These are phyloP conservation scores for Lepetodrilus schrolli DNA, from an alignment of 2,888 invertebrate genomes.

Conservation along the genomic window DNA sequence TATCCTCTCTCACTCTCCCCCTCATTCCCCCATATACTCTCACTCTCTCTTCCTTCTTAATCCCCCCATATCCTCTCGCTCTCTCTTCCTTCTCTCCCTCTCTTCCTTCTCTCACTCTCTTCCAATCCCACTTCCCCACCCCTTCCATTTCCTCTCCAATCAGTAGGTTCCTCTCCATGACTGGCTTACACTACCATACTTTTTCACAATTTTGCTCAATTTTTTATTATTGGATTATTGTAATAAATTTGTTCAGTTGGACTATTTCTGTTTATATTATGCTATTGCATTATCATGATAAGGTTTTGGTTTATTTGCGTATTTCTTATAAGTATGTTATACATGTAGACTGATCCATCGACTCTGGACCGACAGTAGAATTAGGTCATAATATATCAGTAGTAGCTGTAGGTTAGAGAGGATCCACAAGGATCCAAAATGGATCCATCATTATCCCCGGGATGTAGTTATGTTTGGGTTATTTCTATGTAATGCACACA, in stretches of 20 bases:
- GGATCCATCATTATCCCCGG: too few relatives aligned
- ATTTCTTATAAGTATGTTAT: neutral
- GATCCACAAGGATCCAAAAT: too few relatives aligned
- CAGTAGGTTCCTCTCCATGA: neutral
- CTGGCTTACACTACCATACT: neutral
- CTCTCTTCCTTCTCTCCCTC: neutral
- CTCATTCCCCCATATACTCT: too few relatives aligned
- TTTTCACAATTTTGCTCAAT: constrained; percentile 25
- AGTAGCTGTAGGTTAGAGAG: too few relatives aligned
- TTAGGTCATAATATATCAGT: too few relatives aligned
- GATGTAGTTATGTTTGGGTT: too few relatives aligned
- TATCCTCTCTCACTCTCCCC: too few relatives aligned
- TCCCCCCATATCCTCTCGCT: too few relatives aligned
- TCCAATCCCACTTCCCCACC: neutral
- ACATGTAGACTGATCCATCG: neutral
- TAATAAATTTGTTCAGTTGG: constrained; percentile 22
- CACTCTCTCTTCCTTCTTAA: too few relatives aligned
- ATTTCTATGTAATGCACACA: too few relatives aligned
- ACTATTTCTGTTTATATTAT: constrained; percentile 14
- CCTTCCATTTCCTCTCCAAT: neutral
- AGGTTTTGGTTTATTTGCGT: constrained; percentile 13
- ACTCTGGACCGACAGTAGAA: too few relatives aligned
- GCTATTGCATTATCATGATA: constrained; percentile 14
- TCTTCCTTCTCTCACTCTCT: neutral
- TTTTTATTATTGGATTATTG: constrained; percentile 21